Percentiles rank a stretch among this genome's conserved stretches.
These are phyloP conservation scores for Podabrus alpinus DNA, from an alignment of 2,888 invertebrate species.

Conservation along the genomic window DNA sequence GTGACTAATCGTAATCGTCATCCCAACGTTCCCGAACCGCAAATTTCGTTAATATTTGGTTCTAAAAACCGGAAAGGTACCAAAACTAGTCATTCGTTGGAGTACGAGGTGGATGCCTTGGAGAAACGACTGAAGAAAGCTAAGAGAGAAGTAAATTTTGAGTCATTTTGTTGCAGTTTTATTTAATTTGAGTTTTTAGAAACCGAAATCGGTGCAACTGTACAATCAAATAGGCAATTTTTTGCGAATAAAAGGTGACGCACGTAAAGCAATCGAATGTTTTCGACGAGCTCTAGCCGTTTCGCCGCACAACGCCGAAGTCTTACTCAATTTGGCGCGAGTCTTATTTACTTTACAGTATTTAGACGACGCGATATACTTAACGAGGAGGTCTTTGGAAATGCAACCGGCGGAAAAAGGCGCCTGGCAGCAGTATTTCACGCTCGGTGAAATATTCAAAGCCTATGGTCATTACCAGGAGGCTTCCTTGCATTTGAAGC, in stretches of 20 bases:
- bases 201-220: conserved; percentile 81
- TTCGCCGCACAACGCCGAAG: conserved; percentile 85
- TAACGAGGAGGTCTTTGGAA: conserved; percentile 82
- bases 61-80: conserved; percentile 66
- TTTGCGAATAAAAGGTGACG: conserved; percentile 88
- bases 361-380: conserved; percentile 86
- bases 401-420: conserved; percentile 83
- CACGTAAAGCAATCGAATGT: conserved; percentile 85
- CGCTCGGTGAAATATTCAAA: conserved; percentile 88
- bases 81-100: conserved; percentile 57
- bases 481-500: conserved; percentile 80
- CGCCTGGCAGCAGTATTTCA: conserved; percentile 83
- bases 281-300: conserved; percentile 84
- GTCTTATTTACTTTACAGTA: conserved; percentile 86
- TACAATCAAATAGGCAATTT: conserved; percentile 92
- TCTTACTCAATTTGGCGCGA: conserved; percentile 81
- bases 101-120: conserved; percentile 74
- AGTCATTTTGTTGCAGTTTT: not conserved
- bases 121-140: conserved; percentile 77
- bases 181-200: conserved; percentile 53
- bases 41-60: conserved; percentile 77
- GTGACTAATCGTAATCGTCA: conserved; percentile 82
- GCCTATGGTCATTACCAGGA: conserved; percentile 89
- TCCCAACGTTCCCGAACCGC: conserved; percentile 84
- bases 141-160: conserved; percentile 65